Evolutionary conservation across 2,113 vertebrate species (phyloP), one percentile per base, ranked within the genome.

Genomic region (Gambusia holbrooki): DNA sequence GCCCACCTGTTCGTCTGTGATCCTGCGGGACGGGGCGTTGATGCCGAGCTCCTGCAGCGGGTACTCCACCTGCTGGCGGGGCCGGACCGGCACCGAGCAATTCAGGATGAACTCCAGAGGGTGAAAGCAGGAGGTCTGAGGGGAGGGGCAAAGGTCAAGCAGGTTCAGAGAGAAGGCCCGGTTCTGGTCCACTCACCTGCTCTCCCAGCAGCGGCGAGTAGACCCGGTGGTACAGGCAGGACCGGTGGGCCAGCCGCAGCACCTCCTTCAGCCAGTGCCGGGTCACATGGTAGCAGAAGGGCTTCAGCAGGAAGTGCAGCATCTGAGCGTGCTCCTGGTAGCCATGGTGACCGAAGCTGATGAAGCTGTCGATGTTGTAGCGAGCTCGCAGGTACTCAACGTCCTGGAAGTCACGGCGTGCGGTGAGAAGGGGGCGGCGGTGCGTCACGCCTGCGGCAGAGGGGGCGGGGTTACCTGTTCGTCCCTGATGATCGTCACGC

Each of bases 21-120:
- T 92, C 80, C 78, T 93, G 84, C 91, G 93, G 84, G 96, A 95
- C 8, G 97, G 98, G 82, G 95, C 95, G 45, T 96, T 97, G 91
- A 85, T 86, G 92, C 96, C 96, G 90, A 99, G 96, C 93, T 97
- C 95, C 93, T 96, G 93, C 96, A 97, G 95, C 60, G 97, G 96
- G 94, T 96, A 99, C 93, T 96, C 93, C 95, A 99, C 97, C 95
- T 98, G 98, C 85, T 94, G 96, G 89, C 98, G 95, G 0, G 96
- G 96, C 79, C 94, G 95, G 92, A 99, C 95, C n/a, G 97, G 97
- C 88, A 96, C 96, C 80, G 96, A 95, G 85, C 93, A 96, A 94
- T 94, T 92, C 90, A 98, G 95, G 92, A 95, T 92, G 83, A 93
- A 93, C 85, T 95, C 95, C 95, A 97, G 94, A 72, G 95, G 96